These are phyloP conservation scores for Acrobasis suavella DNA, from an alignment of 2,888 invertebrate genomes.

Conservation along the genomic window DNA sequence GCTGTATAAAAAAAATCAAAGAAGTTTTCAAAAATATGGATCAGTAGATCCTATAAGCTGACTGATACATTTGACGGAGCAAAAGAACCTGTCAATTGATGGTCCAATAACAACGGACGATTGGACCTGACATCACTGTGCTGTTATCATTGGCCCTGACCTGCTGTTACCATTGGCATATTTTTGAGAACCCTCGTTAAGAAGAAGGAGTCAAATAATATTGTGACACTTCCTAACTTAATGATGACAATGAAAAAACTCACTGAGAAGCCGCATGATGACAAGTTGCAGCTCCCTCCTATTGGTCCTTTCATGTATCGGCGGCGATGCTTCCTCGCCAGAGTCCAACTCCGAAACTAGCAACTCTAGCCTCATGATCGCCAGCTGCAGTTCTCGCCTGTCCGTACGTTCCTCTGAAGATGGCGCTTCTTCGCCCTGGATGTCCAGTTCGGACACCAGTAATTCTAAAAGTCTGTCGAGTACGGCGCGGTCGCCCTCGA, in stretches of 20 bases:
- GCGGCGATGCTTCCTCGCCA: conserved; percentile 66
- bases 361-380: conserved; percentile 89
- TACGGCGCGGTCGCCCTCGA: conserved; percentile 89
- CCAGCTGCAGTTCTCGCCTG: conserved; percentile 92
- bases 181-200: too few species aligned
- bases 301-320: conserved; percentile 85
- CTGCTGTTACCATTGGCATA: too few species aligned
- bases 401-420: conserved; percentile 83
- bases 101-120: too few species aligned
- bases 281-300: conserved; percentile 93
- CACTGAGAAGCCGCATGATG: conserved; percentile 92
- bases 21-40: too few species aligned
- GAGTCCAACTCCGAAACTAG: conserved; percentile 88
- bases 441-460: conserved; percentile 87
- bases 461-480: conserved; percentile 89
- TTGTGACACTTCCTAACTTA: background rate
- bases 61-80: too few species aligned
- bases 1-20: too few species aligned
- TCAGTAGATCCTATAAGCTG: too few species aligned
- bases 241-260: conserved; percentile 45
- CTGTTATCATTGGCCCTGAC: too few species aligned
- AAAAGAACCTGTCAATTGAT: too few species aligned
- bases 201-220: too few species aligned
- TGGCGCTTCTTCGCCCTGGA: conserved; percentile 74
- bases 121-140: too few species aligned